A percentile compares a stretch with the other conserved stretches of the same genome.
Conservation (phyloP, 1,140 invertebrate species). For the Drosophila rhopaloa region DNA sequence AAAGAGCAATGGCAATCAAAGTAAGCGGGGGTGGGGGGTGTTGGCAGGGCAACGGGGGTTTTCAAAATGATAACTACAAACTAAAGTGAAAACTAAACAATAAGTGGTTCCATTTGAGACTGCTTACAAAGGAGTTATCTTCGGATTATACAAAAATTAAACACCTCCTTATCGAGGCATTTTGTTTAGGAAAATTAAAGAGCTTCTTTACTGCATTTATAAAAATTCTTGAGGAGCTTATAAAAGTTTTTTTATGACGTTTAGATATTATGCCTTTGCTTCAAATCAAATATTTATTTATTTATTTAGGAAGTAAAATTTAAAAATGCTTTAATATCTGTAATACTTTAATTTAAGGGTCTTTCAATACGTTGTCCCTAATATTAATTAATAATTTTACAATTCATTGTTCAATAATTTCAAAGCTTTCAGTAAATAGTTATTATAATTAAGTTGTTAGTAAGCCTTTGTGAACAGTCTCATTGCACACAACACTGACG, state of each 20-base stretch:
- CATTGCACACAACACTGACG: slow-evolving; percentile 39
- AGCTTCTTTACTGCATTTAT: too few species aligned
- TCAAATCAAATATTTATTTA: too few species aligned
- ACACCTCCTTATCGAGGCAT: not conserved
- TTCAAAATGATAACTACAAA: slow-evolving; percentile 51
- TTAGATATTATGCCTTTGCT: too few species aligned
- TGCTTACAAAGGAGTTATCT: slow-evolving; percentile 9
- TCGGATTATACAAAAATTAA: not conserved
- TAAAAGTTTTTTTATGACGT: too few species aligned
- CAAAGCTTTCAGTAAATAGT: too few species aligned
- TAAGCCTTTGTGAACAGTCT: slow-evolving; percentile 6
- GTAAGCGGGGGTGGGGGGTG: slow-evolving; percentile 12
- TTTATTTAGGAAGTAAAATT: too few species aligned
- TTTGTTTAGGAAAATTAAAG: not conserved
- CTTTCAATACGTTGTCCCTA: too few species aligned
- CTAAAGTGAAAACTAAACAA: slow-evolving; percentile 59
- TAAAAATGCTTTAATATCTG: too few species aligned
- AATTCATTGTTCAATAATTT: too few species aligned
- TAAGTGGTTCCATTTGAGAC: slow-evolving; percentile 34
- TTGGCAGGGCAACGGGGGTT: slow-evolving; percentile 2
- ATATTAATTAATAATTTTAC: too few species aligned
- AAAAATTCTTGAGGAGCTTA: too few species aligned
- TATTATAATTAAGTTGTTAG: not conserved
- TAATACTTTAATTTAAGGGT: too few species aligned
- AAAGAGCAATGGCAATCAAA: slow-evolving; percentile 46